Percentiles rank a stretch among this genome's conserved stretches.
phyloP scores from a whole-genome alignment of 2,888 invertebrate species.

The Villa cingulata region DNA sequence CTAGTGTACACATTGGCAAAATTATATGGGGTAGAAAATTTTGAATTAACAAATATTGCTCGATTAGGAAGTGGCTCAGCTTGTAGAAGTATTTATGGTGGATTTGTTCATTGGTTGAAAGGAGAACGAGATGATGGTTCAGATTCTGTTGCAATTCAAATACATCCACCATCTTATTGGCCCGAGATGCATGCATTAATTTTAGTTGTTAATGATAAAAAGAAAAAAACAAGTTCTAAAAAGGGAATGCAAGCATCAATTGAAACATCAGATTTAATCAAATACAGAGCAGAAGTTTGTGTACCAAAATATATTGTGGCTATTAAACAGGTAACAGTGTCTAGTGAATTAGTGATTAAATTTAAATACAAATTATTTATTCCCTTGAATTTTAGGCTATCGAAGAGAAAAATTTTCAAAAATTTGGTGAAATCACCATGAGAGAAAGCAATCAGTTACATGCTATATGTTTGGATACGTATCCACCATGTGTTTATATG shows the following conservation, averaged over 20 bases:
- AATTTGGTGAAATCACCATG: conserved; percentile 90
- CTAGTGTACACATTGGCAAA: conserved; percentile 60
- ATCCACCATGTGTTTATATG: conserved; percentile 88
- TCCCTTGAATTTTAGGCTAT: conserved; percentile 31
- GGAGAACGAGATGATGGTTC: conserved; percentile 50
- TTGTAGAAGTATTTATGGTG: conserved; percentile 85
- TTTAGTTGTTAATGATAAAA: conserved; percentile 69
- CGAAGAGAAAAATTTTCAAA: conserved; percentile 54
- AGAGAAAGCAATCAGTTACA: conserved; percentile 96
- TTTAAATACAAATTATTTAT: neutral
- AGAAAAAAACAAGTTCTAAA: conserved; percentile 77
- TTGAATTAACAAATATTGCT: conserved; percentile 66
- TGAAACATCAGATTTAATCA: conserved; percentile 68
- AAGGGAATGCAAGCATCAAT: conserved; percentile 74
- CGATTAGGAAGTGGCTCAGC: conserved; percentile 90
- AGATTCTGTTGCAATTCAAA: conserved; percentile 64
- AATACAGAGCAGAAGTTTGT: conserved; percentile 53
- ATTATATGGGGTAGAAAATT: conserved; percentile 57
- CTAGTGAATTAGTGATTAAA: too few relatives aligned
- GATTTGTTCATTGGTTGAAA: conserved; percentile 87
- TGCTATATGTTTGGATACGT: conserved; percentile 83
- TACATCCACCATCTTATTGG: conserved; percentile 69
- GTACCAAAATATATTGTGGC: conserved; percentile 62
- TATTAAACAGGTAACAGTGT: too few relatives aligned
- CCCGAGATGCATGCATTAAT: conserved; percentile 79